A percentile compares a stretch with the other conserved stretches of the same genome.
Evolutionary conservation across 2,797 vertebrate genomes (phyloP).

Genomic region (Sarcoramphus papa): DNA sequence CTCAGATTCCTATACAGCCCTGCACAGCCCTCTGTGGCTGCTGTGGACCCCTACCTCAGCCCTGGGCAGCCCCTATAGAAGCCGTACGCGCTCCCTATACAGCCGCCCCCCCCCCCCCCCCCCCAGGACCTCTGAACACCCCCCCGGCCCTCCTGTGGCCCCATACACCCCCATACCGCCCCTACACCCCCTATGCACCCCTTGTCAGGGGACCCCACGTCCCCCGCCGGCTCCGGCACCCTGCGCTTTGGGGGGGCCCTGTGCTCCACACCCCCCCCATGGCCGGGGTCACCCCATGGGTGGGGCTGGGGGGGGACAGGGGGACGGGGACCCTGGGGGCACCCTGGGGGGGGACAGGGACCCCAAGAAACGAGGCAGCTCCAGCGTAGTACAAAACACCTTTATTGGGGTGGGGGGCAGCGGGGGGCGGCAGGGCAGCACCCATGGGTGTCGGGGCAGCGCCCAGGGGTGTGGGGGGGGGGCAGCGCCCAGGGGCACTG

Average conservation of each 20-base stretch:
- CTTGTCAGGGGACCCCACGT: too few relatives aligned
- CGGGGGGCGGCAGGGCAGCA: too few relatives aligned
- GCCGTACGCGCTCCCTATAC: too few relatives aligned
- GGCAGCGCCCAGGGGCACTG: too few relatives aligned
- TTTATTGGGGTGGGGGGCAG: neutral
- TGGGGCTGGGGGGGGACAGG: neutral
- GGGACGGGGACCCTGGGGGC: neutral
- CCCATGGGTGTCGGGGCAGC: neutral
- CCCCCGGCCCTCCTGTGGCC: too few relatives aligned
- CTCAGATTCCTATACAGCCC: too few relatives aligned
- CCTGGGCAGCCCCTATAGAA: neutral
- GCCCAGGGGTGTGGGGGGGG: neutral
- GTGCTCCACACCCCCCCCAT: neutral
- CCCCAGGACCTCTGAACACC: too few relatives aligned
- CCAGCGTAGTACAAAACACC: neutral
- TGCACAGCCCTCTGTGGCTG: too few relatives aligned
- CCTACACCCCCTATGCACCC: too few relatives aligned
- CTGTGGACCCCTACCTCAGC: neutral
- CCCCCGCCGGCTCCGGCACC: neutral
- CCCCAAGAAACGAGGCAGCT: neutral
- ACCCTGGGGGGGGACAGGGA: neutral
- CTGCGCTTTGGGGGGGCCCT: too few relatives aligned
- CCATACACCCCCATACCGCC: too few relatives aligned
- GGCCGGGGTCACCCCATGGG: neutral
- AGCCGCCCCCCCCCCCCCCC: too few relatives aligned